Percentiles rank a stretch among this genome's conserved stretches.
Conservation (phyloP, 2,888 invertebrate genomes). For the Cantharis rufa region DNA sequence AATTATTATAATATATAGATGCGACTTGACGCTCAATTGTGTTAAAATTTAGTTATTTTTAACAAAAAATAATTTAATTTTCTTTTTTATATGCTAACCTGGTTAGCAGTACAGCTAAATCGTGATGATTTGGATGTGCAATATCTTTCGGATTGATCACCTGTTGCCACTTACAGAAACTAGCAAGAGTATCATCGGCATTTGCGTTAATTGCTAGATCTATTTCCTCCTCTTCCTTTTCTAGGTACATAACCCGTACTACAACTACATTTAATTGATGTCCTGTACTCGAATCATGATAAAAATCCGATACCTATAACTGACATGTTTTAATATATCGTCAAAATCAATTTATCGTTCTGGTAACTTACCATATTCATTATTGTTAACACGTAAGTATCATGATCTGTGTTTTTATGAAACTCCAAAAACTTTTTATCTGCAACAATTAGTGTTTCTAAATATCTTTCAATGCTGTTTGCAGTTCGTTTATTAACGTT, state of each 20-base stretch:
- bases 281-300: slow-evolving; percentile 58
- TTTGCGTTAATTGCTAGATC: slow-evolving; percentile 58
- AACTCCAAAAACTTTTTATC: slow-evolving; percentile 68
- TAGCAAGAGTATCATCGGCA: slow-evolving; percentile 63
- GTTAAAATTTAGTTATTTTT: neutral
- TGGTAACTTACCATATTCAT: slow-evolving; percentile 66
- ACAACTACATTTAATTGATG: slow-evolving; percentile 63
- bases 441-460: slow-evolving; percentile 68
- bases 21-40: neutral
- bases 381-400: slow-evolving; percentile 68
- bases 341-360: neutral
- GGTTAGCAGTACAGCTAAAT: slow-evolving; percentile 64
- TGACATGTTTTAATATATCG: neutral
- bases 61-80: neutral
- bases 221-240: slow-evolving; percentile 59
- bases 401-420: slow-evolving; percentile 66
- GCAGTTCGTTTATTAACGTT: slow-evolving; percentile 35
- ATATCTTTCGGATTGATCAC: slow-evolving; percentile 61
- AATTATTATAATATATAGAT: neutral
- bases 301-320: slow-evolving; percentile 54
- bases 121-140: slow-evolving; percentile 64
- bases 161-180: slow-evolving; percentile 69
- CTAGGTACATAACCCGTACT: slow-evolving; percentile 61
- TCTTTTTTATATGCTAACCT: slow-evolving; percentile 55
- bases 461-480: slow-evolving; percentile 57